phyloP scores from a whole-genome alignment of 1,140 invertebrate species.

The Orchesella cincta region DNA sequence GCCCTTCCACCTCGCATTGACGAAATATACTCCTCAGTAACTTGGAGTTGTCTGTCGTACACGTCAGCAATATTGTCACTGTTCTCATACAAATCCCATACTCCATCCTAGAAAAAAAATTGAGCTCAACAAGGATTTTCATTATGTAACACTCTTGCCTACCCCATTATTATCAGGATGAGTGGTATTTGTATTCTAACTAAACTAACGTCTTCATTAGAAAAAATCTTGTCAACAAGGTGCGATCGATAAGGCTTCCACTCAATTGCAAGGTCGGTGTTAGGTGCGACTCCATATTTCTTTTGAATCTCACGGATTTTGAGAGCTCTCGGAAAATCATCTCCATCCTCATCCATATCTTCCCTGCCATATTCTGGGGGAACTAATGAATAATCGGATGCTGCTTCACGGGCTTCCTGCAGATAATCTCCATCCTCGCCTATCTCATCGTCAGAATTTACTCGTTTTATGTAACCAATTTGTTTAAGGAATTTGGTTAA shows the following conservation, averaged over 20 bases:
- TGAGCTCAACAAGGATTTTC: not conserved
- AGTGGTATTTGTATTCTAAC: not conserved
- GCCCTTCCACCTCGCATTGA: not conserved
- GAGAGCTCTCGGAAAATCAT: not conserved
- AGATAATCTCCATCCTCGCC: no score
- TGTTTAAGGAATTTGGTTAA: no score
- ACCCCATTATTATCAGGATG: not conserved
- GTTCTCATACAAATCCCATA: not conserved
- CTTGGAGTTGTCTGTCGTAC: not conserved
- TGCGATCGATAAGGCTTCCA: conserved; percentile 4
- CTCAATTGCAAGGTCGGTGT: not conserved
- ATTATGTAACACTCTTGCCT: not conserved
- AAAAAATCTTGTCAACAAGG: not conserved
- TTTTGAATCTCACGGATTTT: conserved; percentile 15
- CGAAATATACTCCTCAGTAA: not conserved
- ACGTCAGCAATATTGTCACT: not conserved
- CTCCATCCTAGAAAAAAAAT: not conserved
- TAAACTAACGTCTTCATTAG: not conserved
- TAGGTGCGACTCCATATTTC: not conserved
- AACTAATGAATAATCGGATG: no score
- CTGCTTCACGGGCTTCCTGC: no score
- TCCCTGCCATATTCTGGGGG: no score
- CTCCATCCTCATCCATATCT: not conserved
- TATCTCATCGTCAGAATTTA: no score
- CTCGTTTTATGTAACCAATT: no score